Base-by-base conservation (phyloP, 2,888 invertebrate species). In the Meteorus colon region DNA sequence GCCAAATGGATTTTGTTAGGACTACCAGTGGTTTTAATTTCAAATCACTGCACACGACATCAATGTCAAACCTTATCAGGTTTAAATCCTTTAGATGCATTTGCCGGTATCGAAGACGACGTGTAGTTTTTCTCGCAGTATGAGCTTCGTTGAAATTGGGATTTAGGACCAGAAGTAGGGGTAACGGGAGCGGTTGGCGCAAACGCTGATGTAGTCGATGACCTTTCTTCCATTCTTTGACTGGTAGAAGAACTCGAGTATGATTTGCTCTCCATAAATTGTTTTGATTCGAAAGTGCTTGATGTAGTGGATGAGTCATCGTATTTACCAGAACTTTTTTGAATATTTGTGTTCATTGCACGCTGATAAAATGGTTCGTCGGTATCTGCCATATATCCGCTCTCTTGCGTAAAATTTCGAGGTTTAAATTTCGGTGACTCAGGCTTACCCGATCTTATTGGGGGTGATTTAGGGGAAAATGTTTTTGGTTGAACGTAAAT, bases 351-450 rank as follows among this genome's bases (percentile, higher is more conserved):
- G 12, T 63, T 74, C 0, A 74, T 74, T 51, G 76, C 67, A 29
- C 78, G 81, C 60, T 88, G 86, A 14, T 85, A 87, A 19, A 92
- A 90, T 2, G 93, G 92, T 81, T 94, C 94, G 81, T 94, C 94
- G 0, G 94, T 94, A 83, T 94, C 94, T 1, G 94, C 94, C 89
- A 93, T 93, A 83, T 94, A 94, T 14, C 94, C 94, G 82, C 92
- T 92, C 77, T 92, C 92, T 77, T 88, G 85, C 31, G 90, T 88
- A 70, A 90, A 88, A 41, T 85, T 84, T 83, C 91, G 91, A 71
- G 89, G 88, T 83, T 92, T 92, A 19, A 89, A 86, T 85, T 92
- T 92, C 0, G 92, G 92, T 2, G 92, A 91, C 66, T 91, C 91
- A 0, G 91, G 90, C 79, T 89, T 90, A 6, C 81, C 80, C 12